These are phyloP conservation scores for Metalampra italica DNA, from an alignment of 2,888 invertebrate genomes.

Conservation along the genomic window DNA sequence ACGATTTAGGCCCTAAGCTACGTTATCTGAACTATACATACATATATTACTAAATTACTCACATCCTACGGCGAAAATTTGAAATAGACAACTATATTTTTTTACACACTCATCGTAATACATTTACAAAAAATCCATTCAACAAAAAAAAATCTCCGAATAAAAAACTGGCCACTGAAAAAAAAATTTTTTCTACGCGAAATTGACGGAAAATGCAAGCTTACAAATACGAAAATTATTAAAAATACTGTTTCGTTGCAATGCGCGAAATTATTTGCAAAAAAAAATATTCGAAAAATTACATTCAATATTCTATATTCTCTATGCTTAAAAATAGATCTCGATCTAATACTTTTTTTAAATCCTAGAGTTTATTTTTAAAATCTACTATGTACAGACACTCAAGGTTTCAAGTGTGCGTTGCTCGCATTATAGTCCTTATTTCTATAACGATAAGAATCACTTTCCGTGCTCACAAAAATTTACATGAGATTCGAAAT, in stretches of 20 bases:
- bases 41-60: constrained; percentile 28
- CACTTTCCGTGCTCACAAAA: constrained; percentile 16
- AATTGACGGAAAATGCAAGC: constrained; percentile 17
- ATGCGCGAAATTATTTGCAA: constrained; percentile 58
- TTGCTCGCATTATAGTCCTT: constrained; percentile 9
- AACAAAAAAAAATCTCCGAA: constrained; percentile 26
- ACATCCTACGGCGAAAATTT: constrained; percentile 44
- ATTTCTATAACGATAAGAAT: constrained; percentile 7
- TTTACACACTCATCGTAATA: constrained; percentile 51
- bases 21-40: constrained; percentile 24
- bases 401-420: constrained; percentile 13
- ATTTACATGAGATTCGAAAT: constrained; percentile 50
- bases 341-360: constrained; percentile 57
- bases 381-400: not conserved
- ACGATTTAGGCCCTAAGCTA: constrained; percentile 41
- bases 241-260: constrained; percentile 72
- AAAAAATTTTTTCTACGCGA: constrained; percentile 5
- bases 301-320: constrained; percentile 40
- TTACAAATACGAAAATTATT: constrained; percentile 18
- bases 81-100: constrained; percentile 46
- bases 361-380: constrained; percentile 47
- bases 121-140: constrained; percentile 37
- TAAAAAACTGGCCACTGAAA: constrained; percentile 58
- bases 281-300: constrained; percentile 60
- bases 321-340: constrained; percentile 61